Evolutionary conservation across 1,140 invertebrate genomes (phyloP), one percentile per base, ranked within the genome.

Genomic region (Drosophila erecta): DNA sequence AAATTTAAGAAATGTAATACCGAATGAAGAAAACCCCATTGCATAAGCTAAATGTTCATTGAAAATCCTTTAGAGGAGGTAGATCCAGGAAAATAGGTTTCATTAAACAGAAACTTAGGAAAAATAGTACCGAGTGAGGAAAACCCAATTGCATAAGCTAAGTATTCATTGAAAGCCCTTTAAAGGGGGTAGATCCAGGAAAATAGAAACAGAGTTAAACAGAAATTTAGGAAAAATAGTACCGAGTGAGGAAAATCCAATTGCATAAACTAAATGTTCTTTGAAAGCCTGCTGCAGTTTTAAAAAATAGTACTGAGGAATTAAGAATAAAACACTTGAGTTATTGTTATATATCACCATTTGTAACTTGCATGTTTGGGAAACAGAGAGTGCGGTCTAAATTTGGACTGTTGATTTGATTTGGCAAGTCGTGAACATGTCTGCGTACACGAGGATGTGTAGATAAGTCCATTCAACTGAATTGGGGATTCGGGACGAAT

Each of bases 161-260:
- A 17, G 1, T 17, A 1, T 17, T 0, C 17, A 17, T 17, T 17
- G 17, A 17, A 17, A 17, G 8, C 37, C 24, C 38, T 51, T 44
- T 54, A 22, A 58, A 37, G 41, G 44, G 43, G 58, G 15, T 43
- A 33, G 56, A 65, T 10, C 8, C 64, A 56, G 38, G 61, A 66
- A 58, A 76, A 65, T 76, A 75, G 55, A n/a, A n/a, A n/a, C n/a
- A n/a, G n/a, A n/a, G n/a, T n/a, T 75, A 57, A 75, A 66, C 59
- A 35, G 50, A 40, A 30, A 43, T 37, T 47, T 37, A 24, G 37
- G 22, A 27, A 30, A 53, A 40, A 30, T 17, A 50, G 38, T 7
- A 2, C 1, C 27, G 2, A 30, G 3, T 30, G 8, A 8, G 1
- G 7, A 30, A 30, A 30, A 30, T 10, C 8, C 30, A 30, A 30